phyloP scores from a whole-genome alignment of 2,888 invertebrate species.

The Odontomyia ornata region DNA sequence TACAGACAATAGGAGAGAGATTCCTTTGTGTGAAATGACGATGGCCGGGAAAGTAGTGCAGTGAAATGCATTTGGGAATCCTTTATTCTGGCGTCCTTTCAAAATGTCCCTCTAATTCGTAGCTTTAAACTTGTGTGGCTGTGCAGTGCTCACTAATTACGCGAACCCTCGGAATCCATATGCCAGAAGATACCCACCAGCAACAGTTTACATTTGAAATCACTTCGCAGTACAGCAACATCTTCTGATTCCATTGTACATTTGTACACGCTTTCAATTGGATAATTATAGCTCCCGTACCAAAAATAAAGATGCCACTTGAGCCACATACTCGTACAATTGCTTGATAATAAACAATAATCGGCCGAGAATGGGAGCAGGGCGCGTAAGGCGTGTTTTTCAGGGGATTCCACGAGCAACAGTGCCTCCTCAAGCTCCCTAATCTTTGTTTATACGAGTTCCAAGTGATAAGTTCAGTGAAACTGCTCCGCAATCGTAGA shows the following conservation, averaged over 20 bases:
- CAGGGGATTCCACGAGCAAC: conserved; percentile 9
- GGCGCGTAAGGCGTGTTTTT: conserved; percentile 1
- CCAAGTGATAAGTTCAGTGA: background rate
- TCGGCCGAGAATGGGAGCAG: background rate
- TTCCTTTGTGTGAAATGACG: conserved; percentile 34
- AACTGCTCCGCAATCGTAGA: background rate
- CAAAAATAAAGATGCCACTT: conserved; percentile 27
- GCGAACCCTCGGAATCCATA: no score
- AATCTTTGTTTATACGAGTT: background rate
- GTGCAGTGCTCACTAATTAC: no score
- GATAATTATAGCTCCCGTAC: conserved; percentile 28
- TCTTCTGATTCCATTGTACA: background rate
- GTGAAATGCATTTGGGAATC: conserved; percentile 23
- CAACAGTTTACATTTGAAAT: background rate
- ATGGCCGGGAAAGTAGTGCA: conserved; percentile 35
- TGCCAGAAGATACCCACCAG: no score
- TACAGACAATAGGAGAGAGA: conserved; percentile 1
- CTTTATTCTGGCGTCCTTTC: background rate
- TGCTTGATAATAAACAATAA: conserved; percentile 13
- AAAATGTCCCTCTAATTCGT: background rate
- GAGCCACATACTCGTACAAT: conserved; percentile 1
- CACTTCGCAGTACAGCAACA: background rate
- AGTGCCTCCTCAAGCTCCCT: background rate
- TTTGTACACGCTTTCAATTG: conserved; percentile 20
- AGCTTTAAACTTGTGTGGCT: no score